Conservation (phyloP, 1,140 invertebrate genomes). For the Chlorops oryzae region DNA sequence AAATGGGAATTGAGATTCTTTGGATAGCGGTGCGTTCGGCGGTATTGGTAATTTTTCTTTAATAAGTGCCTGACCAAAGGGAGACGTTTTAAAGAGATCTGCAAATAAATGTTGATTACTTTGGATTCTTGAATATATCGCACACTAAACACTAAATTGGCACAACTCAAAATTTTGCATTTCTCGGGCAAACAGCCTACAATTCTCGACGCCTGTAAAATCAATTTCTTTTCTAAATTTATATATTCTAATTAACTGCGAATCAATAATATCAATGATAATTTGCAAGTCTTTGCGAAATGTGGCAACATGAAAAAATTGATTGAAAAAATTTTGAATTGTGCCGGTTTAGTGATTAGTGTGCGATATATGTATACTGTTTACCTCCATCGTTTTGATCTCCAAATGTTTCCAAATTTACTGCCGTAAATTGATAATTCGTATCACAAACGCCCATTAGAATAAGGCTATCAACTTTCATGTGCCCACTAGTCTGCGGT, state of each 20-base stretch:
- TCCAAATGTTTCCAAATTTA: neutral
- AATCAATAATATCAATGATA: no score
- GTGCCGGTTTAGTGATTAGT: no score
- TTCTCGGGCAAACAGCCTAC: no score
- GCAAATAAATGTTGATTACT: neutral
- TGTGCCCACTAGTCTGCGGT: slow-evolving; percentile 46
- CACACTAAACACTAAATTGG: no score
- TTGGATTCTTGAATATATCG: neutral
- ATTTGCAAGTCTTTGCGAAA: no score
- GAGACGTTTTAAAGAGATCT: neutral
- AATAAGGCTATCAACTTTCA: neutral
- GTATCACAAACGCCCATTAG: neutral
- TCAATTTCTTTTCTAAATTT: no score
- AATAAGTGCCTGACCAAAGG: neutral
- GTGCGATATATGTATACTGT: neutral
- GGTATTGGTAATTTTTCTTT: slow-evolving; percentile 34
- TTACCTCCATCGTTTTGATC: neutral
- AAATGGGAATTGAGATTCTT: slow-evolving; percentile 12
- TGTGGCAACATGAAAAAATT: no score
- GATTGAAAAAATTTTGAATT: no score
- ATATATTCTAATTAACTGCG: no score
- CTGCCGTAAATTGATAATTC: neutral
- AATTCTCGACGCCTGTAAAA: no score
- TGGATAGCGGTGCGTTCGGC: slow-evolving; percentile 21
- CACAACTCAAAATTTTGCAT: no score